Percentiles rank a stretch among this genome's conserved stretches.
phyloP scores from a whole-genome alignment of 2,797 vertebrate genomes.

The Gallirallus australis region DNA sequence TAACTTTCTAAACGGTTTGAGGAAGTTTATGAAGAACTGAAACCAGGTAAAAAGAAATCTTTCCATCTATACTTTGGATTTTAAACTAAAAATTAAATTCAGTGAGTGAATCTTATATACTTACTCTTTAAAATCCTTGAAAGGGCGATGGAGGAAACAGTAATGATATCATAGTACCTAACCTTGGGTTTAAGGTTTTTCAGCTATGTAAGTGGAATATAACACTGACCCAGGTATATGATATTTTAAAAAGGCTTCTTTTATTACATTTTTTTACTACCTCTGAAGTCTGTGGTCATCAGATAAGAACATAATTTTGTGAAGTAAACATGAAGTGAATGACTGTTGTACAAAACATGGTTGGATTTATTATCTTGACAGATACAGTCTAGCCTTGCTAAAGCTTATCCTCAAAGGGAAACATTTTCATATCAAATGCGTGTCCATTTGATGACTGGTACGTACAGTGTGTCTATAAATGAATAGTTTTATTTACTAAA shows the following conservation, averaged over 20 bases:
- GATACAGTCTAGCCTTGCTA: background rate
- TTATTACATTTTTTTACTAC: background rate
- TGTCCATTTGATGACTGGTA: background rate
- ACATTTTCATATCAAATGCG: background rate
- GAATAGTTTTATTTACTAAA: background rate
- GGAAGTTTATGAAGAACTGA: background rate
- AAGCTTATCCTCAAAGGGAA: background rate
- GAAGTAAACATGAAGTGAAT: background rate
- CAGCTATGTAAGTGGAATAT: background rate
- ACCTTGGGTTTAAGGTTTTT: background rate
- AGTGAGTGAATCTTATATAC: background rate
- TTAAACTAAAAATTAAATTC: background rate
- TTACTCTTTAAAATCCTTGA: background rate
- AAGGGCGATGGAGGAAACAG: background rate
- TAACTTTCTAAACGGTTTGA: background rate
- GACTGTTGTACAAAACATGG: background rate
- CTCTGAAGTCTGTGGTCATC: background rate
- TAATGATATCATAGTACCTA: background rate
- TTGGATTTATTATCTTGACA: background rate
- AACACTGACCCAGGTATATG: background rate
- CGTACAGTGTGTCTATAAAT: background rate
- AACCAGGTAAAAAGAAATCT: background rate
- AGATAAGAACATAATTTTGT: background rate
- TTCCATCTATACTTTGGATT: background rate
- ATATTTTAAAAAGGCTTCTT: background rate